Evolutionary conservation across 30 jellyfish, hydroid and myxozoan genomes (phyloP).

Genomic region (Aurelia sp.): DNA sequence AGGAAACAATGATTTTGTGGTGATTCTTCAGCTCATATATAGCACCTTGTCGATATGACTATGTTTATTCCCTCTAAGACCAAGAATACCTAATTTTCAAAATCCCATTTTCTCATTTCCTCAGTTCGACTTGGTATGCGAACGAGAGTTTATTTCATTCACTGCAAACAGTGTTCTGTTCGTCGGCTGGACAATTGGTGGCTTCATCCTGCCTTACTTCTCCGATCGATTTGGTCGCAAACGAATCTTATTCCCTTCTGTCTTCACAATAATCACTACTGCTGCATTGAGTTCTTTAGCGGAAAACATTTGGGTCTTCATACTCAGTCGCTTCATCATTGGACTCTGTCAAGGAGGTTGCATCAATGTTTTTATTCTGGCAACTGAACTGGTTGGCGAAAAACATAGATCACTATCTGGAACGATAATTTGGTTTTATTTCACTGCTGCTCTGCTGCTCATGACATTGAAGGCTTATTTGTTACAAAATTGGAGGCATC

Average conservation of each 20-base stretch:
- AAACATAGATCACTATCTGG: slow-evolving; percentile 70
- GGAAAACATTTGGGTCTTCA: slow-evolving; percentile 48
- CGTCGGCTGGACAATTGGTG: slow-evolving; percentile 91
- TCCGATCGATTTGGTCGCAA: slow-evolving; percentile 79
- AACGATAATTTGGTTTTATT: slow-evolving; percentile 81
- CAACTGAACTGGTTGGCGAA: slow-evolving; percentile 82
- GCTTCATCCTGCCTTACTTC: slow-evolving; percentile 63
- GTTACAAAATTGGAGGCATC: slow-evolving; percentile 72
- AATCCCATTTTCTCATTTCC: background rate
- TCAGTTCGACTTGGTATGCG: slow-evolving; percentile 88
- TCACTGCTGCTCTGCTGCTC: slow-evolving; percentile 62
- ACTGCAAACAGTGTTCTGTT: slow-evolving; percentile 74
- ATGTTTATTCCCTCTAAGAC: no score
- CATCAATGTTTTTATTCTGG: slow-evolving; percentile 72
- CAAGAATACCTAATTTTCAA: no score
- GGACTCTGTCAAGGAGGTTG: slow-evolving; percentile 82
- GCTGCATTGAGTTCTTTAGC: slow-evolving; percentile 60
- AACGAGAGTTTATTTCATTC: slow-evolving; percentile 61
- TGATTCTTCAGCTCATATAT: no score
- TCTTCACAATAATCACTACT: slow-evolving; percentile 32
- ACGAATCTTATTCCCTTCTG: slow-evolving; percentile 67
- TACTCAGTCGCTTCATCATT: slow-evolving; percentile 53
- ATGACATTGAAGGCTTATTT: slow-evolving; percentile 69
- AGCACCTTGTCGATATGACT: no score
- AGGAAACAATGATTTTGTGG: no score